Conservation (phyloP, 2,113 vertebrate species). For the Elephas maximus region DNA sequence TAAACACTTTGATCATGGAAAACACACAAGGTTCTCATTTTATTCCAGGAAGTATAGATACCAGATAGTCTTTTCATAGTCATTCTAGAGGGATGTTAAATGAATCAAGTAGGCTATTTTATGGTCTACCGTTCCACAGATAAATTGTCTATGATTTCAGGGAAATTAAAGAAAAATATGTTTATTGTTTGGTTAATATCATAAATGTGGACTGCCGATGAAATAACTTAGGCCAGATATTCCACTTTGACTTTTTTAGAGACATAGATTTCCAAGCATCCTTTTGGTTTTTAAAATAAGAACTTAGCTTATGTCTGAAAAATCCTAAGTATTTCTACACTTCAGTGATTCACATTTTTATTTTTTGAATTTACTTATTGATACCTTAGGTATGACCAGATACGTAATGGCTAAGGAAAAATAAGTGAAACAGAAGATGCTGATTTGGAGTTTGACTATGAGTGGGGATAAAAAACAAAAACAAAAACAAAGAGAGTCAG, state of each 20-base stretch:
- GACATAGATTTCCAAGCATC: neutral
- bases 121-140: neutral
- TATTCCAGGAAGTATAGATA: constrained; percentile 86
- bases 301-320: neutral
- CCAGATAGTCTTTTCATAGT: constrained; percentile 46
- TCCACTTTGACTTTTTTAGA: neutral
- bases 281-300: neutral
- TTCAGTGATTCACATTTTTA: neutral
- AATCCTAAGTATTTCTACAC: neutral
- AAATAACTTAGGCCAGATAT: neutral
- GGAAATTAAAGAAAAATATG: neutral
- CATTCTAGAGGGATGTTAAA: neutral
- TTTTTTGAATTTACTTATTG: neutral
- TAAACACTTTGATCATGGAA: constrained; percentile 82
- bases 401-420: neutral
- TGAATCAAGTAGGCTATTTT: neutral
- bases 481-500: neutral
- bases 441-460: neutral
- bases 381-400: neutral
- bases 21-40: constrained; percentile 53
- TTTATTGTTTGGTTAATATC: neutral
- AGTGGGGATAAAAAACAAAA: neutral
- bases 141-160: neutral
- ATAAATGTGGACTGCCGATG: neutral
- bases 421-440: neutral